Evolutionary conservation across 2,113 vertebrate species (phyloP), one percentile per base, ranked within the genome.

Genomic region (Dipodomys stephensi): DNA sequence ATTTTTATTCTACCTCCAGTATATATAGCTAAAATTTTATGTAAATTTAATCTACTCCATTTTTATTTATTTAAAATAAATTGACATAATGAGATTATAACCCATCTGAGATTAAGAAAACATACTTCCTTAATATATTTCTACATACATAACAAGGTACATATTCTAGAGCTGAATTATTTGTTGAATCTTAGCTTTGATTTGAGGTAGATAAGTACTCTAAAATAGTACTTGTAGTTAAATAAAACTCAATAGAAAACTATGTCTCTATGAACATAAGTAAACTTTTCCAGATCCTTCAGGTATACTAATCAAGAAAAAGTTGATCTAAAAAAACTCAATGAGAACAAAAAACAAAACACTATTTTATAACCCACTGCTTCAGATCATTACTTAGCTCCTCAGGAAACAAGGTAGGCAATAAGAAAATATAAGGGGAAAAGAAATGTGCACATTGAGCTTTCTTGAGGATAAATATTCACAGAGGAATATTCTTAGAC

Each of bases 371-470:
- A 76, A 23, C 20, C 39, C 90, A n/a, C 32, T 86, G n/a, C 23
- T 88, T 44, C 78, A 79, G 39, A 71, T 64, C 92, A 18, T 62
- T 74, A 68, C 39, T 28, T 82, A 88, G 71, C 39, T 81, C 44
- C 83, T 87, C 79, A 18, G 49, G 15, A 67, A 82, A 72, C 32
- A 84, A 49, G 16, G 28, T 92, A 89, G 19, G 4, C n/a, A 73
- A 3, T 32, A 71, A 19, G 28, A 84, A 94, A 93, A 80, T 82
- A 72, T 82, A 13, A 87, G 60, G 53, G 92, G 18, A 81, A 27
- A 68, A 77, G 13, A 93, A 88, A 87, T 93, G 78, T 90, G 20
- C 20, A n/a, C 30, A 90, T 78, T 97, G 73, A 65, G 73, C 80
- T 87, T 1, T 4, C 64, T 64, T 93, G 60, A 95, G 94, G 77